phyloP scores from a whole-genome alignment of 2,113 vertebrate species.

The zebrafish (Danio rerio) region GRCz12tu NC_133196.1:42703501-42704000 shows the following conservation, averaged over 20 bases:
- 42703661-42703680: not conserved
- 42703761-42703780: slow-evolving; percentile 86
- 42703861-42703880: not conserved
- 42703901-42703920: slow-evolving; percentile 8
- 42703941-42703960: not conserved
- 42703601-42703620: too few species aligned
- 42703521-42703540: too few species aligned
- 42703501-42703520: too few species aligned
- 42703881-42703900: not conserved
- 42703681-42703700: not conserved
- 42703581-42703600: too few species aligned
- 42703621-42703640: not conserved
- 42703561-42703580: too few species aligned
- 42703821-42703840: slow-evolving; percentile 3
- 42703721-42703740: not conserved
- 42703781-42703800: slow-evolving; percentile 60
- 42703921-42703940: not conserved
- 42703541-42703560: too few species aligned
- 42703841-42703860: slow-evolving; percentile 5
- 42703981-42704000: slow-evolving; percentile 30
- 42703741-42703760: slow-evolving; percentile 78
- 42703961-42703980: not conserved
- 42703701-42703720: not conserved
- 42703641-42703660: not conserved
- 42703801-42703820: slow-evolving; percentile 2